These are phyloP conservation scores for Augochlorella aurata DNA, from an alignment of 2,888 invertebrate species.

Conservation along the genomic window DNA sequence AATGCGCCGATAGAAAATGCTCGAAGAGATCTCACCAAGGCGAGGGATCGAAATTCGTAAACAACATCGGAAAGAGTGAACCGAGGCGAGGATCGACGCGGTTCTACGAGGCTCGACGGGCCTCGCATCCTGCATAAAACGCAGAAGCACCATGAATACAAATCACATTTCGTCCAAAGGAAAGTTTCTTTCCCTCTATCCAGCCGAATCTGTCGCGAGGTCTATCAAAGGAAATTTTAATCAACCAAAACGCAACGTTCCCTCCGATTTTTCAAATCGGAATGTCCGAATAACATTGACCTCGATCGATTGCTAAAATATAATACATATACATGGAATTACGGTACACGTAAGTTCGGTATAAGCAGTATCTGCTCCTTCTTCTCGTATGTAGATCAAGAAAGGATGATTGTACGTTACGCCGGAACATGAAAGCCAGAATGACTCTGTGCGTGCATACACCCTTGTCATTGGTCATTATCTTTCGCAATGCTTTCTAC, in stretches of 20 bases:
- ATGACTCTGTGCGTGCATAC: conserved; percentile 34
- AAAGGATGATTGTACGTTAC: conserved; percentile 24
- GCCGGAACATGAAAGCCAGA: conserved; percentile 43
- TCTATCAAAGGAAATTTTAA: background rate
- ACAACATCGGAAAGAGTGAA: conserved; percentile 31
- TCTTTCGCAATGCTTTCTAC: conserved; percentile 65
- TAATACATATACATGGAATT: background rate
- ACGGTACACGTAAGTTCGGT: background rate
- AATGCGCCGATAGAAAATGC: conserved; percentile 23
- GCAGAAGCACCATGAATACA: conserved; percentile 54
- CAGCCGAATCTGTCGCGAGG: background rate
- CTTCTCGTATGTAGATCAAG: conserved; percentile 5
- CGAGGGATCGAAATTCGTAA: conserved; percentile 47
- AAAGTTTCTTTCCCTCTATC: conserved; percentile 52
- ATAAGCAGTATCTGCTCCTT: background rate
- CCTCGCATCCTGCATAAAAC: conserved; percentile 55
- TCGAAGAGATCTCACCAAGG: conserved; percentile 15
- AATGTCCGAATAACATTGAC: too few species aligned
- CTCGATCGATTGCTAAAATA: background rate
- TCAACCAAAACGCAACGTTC: too few species aligned
- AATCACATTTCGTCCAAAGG: conserved; percentile 55
- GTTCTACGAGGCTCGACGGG: conserved; percentile 8
- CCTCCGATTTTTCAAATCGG: too few species aligned
- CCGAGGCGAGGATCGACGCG: background rate
- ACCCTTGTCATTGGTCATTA: conserved; percentile 53